Evolutionary conservation across 2,888 invertebrate species (phyloP).

Genomic region (Cephus nigrinus): DNA sequence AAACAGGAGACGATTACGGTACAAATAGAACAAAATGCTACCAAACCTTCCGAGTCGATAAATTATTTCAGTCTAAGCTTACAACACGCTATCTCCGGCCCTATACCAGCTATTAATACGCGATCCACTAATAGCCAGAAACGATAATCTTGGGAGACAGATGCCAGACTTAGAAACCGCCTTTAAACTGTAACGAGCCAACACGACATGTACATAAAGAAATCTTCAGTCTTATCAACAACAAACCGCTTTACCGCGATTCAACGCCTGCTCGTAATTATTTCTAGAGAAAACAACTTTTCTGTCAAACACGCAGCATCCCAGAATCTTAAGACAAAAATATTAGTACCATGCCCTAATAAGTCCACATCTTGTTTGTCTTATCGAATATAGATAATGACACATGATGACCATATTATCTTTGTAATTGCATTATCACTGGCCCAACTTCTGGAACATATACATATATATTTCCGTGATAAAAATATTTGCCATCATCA

Average conservation of each 20-base stretch:
- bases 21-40: neutral
- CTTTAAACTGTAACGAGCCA: neutral
- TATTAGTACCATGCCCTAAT: neutral
- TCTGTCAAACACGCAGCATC: neutral
- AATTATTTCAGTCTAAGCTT: slow-evolving; percentile 38
- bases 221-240: neutral
- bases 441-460: neutral
- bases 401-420: neutral
- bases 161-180: slow-evolving; percentile 24
- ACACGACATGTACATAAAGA: neutral
- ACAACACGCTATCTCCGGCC: slow-evolving; percentile 27
- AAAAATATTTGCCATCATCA: neutral
- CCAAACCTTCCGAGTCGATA: slow-evolving; percentile 31
- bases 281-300: neutral
- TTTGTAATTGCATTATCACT: neutral
- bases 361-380: neutral
- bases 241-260: neutral
- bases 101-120: slow-evolving; percentile 37
- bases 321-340: neutral
- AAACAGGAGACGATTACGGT: neutral
- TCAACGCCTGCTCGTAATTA: neutral
- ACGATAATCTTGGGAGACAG: slow-evolving; percentile 44
- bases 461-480: neutral
- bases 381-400: neutral
- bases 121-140: slow-evolving; percentile 35